Evolutionary conservation across 2,113 vertebrate species (phyloP).

Genomic region (Microcebus murinus): DNA sequence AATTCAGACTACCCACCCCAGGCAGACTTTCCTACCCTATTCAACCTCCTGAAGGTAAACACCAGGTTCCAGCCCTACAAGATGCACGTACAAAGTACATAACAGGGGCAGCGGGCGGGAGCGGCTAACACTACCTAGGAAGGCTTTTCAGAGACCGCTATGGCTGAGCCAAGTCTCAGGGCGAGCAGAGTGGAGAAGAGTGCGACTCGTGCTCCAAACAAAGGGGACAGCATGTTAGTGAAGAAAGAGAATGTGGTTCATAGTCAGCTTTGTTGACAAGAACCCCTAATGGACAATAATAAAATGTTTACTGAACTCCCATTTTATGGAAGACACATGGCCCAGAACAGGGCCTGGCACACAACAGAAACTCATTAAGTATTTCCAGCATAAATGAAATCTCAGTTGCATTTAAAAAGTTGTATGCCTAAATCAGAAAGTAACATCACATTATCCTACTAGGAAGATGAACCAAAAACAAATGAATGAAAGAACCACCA

Average conservation of each 20-base stretch:
- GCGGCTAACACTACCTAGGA: not conserved
- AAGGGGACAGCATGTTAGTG: not conserved
- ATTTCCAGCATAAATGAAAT: not conserved
- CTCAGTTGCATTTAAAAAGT: slow-evolving; percentile 10
- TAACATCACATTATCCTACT: not conserved
- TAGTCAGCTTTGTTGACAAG: slow-evolving; percentile 12
- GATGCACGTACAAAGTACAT: rapidly evolving
- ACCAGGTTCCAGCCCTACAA: not conserved
- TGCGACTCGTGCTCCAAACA: not conserved
- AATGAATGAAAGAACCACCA: not conserved
- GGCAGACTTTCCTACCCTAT: too few species aligned
- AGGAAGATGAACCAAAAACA: not conserved
- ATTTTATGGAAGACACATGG: slow-evolving; percentile 23
- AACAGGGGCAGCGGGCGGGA: not conserved
- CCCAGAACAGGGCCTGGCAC: not conserved
- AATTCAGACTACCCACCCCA: not conserved
- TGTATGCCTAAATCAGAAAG: slow-evolving; percentile 26
- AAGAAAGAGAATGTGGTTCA: not conserved
- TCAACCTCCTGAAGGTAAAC: not conserved
- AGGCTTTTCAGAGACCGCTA: not conserved
- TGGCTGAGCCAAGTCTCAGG: not conserved
- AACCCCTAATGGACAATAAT: not conserved
- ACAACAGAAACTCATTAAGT: slow-evolving; percentile 3
- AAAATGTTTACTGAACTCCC: slow-evolving; percentile 23
- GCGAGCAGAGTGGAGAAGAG: not conserved